Percentiles rank a stretch among this genome's conserved stretches.
Evolutionary conservation across 2,797 vertebrate genomes (phyloP).

Genomic region (Pteronotus mesoamericanus): DNA sequence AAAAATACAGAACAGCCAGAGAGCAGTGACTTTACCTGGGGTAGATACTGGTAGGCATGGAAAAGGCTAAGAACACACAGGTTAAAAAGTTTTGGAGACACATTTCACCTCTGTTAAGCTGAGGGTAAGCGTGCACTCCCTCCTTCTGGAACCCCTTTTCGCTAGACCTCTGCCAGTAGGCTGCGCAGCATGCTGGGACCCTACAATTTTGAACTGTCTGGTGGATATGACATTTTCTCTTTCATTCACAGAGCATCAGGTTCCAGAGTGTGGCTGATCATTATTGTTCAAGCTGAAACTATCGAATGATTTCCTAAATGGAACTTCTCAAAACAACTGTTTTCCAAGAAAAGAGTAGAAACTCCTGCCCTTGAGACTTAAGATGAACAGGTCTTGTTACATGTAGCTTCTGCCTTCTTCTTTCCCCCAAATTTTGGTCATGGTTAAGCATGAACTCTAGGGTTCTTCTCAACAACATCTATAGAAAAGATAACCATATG

Average conservation of each 20-base stretch:
- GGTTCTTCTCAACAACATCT: neutral
- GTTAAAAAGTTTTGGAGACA: neutral
- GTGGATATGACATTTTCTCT: neutral
- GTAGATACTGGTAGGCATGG: neutral
- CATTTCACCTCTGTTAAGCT: neutral
- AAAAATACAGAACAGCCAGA: neutral
- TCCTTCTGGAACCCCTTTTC: neutral
- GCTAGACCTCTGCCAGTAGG: neutral
- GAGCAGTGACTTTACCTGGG: neutral
- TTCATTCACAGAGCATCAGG: neutral
- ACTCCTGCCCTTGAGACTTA: neutral
- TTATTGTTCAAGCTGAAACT: neutral
- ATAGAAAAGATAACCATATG: neutral
- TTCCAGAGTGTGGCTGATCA: neutral
- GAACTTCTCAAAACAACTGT: neutral
- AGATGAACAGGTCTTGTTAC: neutral
- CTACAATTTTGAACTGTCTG: neutral
- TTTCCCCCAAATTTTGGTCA: neutral
- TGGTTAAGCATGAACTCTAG: neutral
- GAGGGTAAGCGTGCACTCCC: fast-evolving
- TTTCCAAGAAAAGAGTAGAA: neutral
- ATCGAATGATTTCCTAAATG: neutral
- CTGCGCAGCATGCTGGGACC: too few species aligned
- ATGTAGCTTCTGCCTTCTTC: neutral
- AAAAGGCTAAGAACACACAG: neutral